Base-by-base conservation (phyloP, 2,113 vertebrate species). In the Istiophorus platypterus region DNA sequence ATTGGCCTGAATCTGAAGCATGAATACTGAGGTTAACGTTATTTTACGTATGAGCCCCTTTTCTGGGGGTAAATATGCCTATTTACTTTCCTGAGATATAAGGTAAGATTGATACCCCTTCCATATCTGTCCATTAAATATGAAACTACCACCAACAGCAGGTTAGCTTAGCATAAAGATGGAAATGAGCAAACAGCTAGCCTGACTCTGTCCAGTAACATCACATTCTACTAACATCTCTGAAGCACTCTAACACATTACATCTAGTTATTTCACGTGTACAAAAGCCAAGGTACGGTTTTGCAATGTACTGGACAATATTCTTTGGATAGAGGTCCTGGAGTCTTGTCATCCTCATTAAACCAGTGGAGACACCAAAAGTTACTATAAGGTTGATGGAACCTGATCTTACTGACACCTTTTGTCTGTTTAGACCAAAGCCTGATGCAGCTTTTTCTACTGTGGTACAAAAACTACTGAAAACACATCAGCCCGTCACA, bases 401-500 rank as follows among this genome's bases (percentile, higher is more conserved):
- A 54, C 12, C 27, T 1, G 1, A 49, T 58, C 29, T n/a, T 9
- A 26, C 47, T 5, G 37, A 9, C 20, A 51, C 8, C 18, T 8
- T 22, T 51, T 22, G 45, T 2, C 45, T 47, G 49, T 51, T 51
- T 22, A 22, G 49, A 51, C 49, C 20, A 17, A 15, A 45, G 42
- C 54, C 63, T 63, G 22, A 75, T 37, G 47, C 22, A 61, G 24
- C 34, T 42, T 31, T 5, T 24, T 69, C 17, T 8, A 29, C 24
- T 15, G 13, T 70, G 54, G 65, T 61, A 42, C 67, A 63, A 51
- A 72, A 72, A 47, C 49, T 34, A 42, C 63, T 37, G 59, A 39
- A 31, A 80, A 1, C 34, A 39, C 52, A 29, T 59, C 29, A 51
- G 15, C 67, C 47, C 75, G 22, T 81, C 72, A 75, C 63, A 68